Conservation (phyloP, 2,113 vertebrate species). For the Shinisaurus crocodilurus region DNA sequence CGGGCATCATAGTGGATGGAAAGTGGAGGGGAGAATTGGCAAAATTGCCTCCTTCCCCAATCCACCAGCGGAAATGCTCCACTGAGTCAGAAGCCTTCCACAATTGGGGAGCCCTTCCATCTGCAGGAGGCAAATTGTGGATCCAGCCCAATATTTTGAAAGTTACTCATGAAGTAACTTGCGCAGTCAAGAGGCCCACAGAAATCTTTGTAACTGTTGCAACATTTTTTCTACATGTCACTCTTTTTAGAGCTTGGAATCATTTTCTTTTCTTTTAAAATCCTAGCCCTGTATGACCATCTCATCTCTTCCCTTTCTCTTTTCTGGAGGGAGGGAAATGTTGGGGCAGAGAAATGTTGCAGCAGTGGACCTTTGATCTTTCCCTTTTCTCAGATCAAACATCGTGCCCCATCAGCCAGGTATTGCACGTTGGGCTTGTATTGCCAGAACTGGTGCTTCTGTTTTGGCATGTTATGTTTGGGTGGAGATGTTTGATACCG, state of each 20-base stretch:
- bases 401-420: neutral
- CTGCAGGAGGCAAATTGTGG: neutral
- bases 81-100: no score
- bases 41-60: no score
- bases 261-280: neutral
- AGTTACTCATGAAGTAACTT: neutral
- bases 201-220: neutral
- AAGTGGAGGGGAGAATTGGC: no score
- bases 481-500: neutral
- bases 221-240: neutral
- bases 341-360: slow-evolving; percentile 24
- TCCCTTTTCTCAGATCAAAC: slow-evolving; percentile 31
- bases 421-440: neutral
- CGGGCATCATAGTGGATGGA: no score
- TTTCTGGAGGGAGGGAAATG: slow-evolving; percentile 31
- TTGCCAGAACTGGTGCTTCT: slow-evolving; percentile 14
- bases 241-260: neutral
- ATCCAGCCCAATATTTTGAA: neutral
- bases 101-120: no score
- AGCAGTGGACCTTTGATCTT: neutral
- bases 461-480: slow-evolving; percentile 32
- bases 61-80: no score
- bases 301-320: slow-evolving; percentile 10
- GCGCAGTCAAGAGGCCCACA: neutral
- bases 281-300: neutral